Base-by-base conservation (phyloP, 2,888 invertebrate species). In the Dryocosmus kuriphilus region DNA sequence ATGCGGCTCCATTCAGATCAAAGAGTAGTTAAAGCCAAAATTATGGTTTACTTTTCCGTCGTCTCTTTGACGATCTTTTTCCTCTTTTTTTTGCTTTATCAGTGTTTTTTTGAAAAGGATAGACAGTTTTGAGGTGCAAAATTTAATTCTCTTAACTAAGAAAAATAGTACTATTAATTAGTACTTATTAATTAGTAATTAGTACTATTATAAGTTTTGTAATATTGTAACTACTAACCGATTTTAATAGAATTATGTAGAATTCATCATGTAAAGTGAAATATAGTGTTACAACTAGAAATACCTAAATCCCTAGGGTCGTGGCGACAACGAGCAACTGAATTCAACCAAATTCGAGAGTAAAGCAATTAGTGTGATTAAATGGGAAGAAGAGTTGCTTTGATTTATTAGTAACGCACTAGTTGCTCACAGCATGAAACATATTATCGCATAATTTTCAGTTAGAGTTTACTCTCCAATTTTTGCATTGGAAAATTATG, bases 331-430 rank as follows among this genome's bases (percentile, higher is more conserved):
- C 81, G 78, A 79, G 83, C 82, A 84, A 88, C 85, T 85, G 84
- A 89, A 88, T 89, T 88, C 86, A 88, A 89, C 88, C 87, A 88
- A 89, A 90, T 87, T 88, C 86, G 84, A 81, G 83, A 84, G 84
- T 81, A 84, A 82, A 88, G 87, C 88, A 89, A 90, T 90, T 89
- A 90, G 87, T 85, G 83, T 86, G 86, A 90, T 90, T 90, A 85
- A 87, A 85, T 85, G 85, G 81, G 80, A 83, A 83, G 84, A 83
- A 85, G 83, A 81, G 80, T 79, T 78, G 80, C 80, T 51, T 79
- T 86, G 86, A 88, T 88, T 88, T 86, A 88, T 87, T 85, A 86
- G 85, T 81, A 81, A 81, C 81, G 76, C 79, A 65, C 63, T 71
- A 60, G 24, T 71, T 60, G 32, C 55, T 62, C 61, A 71, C 61